Conservation (phyloP, 1,140 invertebrate genomes). For the Scaptomyza graminum region DNA sequence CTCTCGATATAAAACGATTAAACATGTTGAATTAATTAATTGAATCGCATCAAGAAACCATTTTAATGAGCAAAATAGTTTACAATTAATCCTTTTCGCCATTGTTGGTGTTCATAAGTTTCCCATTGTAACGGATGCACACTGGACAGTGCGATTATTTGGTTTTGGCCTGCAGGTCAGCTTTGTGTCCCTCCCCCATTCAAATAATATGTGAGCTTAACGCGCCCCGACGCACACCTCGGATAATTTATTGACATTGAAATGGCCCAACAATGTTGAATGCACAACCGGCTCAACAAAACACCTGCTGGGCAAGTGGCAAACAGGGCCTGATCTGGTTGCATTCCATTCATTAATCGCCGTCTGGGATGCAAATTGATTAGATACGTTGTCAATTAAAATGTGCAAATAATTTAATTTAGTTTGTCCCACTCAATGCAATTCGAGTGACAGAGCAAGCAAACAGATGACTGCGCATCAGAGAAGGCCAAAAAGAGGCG, state of each 20-base stretch:
- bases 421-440: conserved; percentile 67
- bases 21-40: background rate
- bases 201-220: conserved; percentile 45
- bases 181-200: background rate
- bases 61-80: background rate
- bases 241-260: conserved; percentile 59
- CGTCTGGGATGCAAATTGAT: conserved; percentile 70
- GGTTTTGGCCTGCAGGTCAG: background rate
- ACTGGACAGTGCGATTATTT: background rate
- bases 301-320: conserved; percentile 20
- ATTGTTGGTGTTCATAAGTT: background rate
- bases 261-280: conserved; percentile 30
- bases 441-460: conserved; percentile 38
- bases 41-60: background rate
- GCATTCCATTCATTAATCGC: conserved; percentile 73
- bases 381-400: conserved; percentile 81
- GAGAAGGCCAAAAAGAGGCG: background rate
- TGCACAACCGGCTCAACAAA: conserved; percentile 20
- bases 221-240: conserved; percentile 44
- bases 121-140: too few relatives aligned
- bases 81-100: background rate
- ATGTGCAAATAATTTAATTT: conserved; percentile 80
- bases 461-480: conserved; percentile 5
- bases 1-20: background rate
- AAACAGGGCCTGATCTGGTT: conserved; percentile 23